A percentile compares a stretch with the other conserved stretches of the same genome.
Conservation (phyloP, 2,888 invertebrate genomes). For the Clivina fossor region DNA sequence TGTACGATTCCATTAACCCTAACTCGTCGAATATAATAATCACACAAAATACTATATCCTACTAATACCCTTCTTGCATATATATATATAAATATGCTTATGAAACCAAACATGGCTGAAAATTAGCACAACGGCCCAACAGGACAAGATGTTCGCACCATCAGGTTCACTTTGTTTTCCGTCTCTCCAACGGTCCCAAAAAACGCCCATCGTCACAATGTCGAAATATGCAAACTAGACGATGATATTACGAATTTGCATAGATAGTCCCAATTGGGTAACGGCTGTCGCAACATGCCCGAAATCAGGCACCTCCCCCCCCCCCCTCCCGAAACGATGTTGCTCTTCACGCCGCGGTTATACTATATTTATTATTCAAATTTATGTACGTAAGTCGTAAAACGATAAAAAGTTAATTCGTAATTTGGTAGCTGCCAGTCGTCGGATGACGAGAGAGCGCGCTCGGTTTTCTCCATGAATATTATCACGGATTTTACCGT, state of each 20-base stretch:
- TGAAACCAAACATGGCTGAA: no score
- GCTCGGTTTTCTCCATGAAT: neutral
- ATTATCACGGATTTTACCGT: no score
- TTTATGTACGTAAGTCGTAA: constrained; percentile 30
- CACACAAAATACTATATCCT: no score
- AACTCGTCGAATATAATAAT: no score
- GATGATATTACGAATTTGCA: constrained; percentile 21
- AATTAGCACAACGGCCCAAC: no score
- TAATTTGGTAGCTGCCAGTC: constrained; percentile 9
- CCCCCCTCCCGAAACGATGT: constrained; percentile 17
- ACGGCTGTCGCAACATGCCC: neutral
- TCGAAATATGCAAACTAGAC: neutral
- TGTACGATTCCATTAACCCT: no score
- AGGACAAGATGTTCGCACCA: no score
- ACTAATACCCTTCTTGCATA: no score
- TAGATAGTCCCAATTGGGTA: constrained; percentile 17
- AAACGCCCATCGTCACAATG: no score
- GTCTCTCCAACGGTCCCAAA: no score
- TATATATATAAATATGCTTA: no score
- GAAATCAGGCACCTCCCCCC: neutral
- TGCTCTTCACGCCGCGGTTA: constrained; percentile 21
- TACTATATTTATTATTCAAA: constrained; percentile 31
- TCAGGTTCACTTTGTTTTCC: no score
- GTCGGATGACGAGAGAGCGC: neutral
- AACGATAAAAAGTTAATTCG: constrained; percentile 29